These are phyloP conservation scores for Meta bourneti DNA, from an alignment of 2,888 invertebrate genomes.

Conservation along the genomic window DNA sequence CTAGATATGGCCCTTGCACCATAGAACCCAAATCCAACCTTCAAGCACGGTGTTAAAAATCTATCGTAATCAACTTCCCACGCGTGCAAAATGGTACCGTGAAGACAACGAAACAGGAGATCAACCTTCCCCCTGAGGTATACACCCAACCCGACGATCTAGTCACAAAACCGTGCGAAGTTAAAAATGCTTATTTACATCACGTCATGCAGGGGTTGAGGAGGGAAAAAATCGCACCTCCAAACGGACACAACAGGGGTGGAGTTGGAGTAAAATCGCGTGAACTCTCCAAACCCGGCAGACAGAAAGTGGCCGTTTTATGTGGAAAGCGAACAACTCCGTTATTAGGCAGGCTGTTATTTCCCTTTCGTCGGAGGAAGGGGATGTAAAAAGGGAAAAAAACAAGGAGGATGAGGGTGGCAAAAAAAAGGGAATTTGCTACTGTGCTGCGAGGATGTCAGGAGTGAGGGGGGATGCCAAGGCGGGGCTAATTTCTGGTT, in stretches of 20 bases:
- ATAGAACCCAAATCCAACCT: no score
- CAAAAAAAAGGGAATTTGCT: conserved; percentile 41
- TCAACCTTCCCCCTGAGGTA: no score
- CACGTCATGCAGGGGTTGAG: not conserved
- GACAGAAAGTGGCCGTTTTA: conserved; percentile 47
- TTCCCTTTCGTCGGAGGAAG: conserved; percentile 8
- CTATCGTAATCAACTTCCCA: no score
- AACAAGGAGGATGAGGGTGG: not conserved
- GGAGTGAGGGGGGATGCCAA: conserved; percentile 18
- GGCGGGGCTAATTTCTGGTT: conserved; percentile 74
- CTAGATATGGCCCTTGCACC: no score
- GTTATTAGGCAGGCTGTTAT: conserved; percentile 65
- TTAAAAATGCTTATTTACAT: not conserved
- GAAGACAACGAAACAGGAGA: no score
- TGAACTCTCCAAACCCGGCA: conserved; percentile 25
- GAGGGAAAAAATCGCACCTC: not conserved
- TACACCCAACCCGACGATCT: no score
- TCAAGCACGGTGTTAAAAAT: no score
- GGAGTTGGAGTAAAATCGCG: conserved; percentile 24
- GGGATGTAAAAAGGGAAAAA: conserved; percentile 30
- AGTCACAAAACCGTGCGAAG: no score
- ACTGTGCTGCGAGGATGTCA: not conserved
- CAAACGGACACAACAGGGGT: not conserved
- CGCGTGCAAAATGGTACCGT: no score
- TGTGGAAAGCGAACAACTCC: conserved; percentile 25